These are phyloP conservation scores for Oostethus manadensis DNA, from an alignment of 2,113 vertebrate species.

Conservation along the genomic window DNA sequence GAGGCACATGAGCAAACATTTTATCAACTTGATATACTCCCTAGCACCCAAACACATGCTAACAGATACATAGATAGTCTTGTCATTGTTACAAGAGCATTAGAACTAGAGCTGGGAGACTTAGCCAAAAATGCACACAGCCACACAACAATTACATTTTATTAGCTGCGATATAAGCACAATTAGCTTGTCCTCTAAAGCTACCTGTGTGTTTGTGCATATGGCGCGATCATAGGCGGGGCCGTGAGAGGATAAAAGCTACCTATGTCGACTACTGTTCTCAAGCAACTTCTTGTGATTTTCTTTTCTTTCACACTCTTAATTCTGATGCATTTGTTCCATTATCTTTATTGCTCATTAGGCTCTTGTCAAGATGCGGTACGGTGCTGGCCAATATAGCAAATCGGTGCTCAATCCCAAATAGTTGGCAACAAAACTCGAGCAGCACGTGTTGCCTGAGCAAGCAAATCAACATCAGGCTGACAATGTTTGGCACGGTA, in stretches of 20 bases:
- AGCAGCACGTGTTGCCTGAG: conserved; percentile 29
- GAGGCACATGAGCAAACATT: conserved; percentile 31
- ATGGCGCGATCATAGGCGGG: conserved; percentile 23
- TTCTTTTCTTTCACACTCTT: background rate
- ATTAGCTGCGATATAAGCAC: background rate
- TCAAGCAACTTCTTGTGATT: background rate
- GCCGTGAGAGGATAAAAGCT: conserved; percentile 45
- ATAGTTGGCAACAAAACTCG: conserved; percentile 29
- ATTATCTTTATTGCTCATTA: background rate
- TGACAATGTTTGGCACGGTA: conserved; percentile 18
- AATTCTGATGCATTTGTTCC: background rate
- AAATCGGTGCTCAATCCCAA: conserved; percentile 25
- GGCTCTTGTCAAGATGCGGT: too few relatives aligned
- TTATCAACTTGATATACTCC: conserved; percentile 29
- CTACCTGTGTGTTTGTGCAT: conserved; percentile 15
- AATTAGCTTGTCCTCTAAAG: conserved; percentile 5
- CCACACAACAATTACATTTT: background rate
- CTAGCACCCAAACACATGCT: conserved; percentile 4
- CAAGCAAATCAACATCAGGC: conserved; percentile 28
- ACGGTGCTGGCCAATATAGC: background rate
- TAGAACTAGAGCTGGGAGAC: too few relatives aligned
- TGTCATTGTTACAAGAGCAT: too few relatives aligned
- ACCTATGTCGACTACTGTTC: conserved; percentile 31
- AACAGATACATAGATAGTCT: background rate
- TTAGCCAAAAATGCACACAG: too few relatives aligned